phyloP scores from a whole-genome alignment of 2,113 vertebrate genomes.

The Tyrannus savana region DNA sequence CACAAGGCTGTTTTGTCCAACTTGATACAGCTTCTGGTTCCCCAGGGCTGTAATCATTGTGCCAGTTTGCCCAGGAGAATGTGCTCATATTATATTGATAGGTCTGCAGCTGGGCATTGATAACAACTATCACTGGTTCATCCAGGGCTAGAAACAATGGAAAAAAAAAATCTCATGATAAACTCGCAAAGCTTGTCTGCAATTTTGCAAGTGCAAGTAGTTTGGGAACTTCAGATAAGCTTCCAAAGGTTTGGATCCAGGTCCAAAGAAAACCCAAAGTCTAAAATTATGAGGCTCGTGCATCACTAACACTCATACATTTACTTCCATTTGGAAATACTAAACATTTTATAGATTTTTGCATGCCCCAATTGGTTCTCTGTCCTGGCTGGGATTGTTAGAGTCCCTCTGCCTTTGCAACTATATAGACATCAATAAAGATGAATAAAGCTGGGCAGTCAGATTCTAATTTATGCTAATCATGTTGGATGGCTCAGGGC shows the following conservation, averaged over 20 bases:
- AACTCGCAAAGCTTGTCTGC: not conserved
- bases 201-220: slow-evolving; percentile 17
- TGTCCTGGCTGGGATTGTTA: not conserved
- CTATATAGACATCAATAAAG: slow-evolving; percentile 58
- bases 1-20: not conserved
- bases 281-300: not conserved
- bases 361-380: slow-evolving; percentile 12
- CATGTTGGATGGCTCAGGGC: slow-evolving; percentile 51
- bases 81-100: not conserved
- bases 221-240: slow-evolving; percentile 38
- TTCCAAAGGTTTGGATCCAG: slow-evolving; percentile 21
- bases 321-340: slow-evolving; percentile 11
- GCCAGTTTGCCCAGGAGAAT: not conserved
- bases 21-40: not conserved
- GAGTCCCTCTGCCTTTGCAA: not conserved
- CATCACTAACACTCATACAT: not conserved
- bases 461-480: slow-evolving; percentile 65
- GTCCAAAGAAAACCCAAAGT: slow-evolving; percentile 35
- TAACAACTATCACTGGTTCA: not conserved
- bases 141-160: not conserved
- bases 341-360: slow-evolving; percentile 48
- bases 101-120: not conserved
- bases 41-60: not conserved
- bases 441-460: slow-evolving; percentile 55
- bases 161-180: not conserved